Base-by-base conservation (phyloP, 1,140 invertebrate genomes). In the Neodiprion pinetum region DNA sequence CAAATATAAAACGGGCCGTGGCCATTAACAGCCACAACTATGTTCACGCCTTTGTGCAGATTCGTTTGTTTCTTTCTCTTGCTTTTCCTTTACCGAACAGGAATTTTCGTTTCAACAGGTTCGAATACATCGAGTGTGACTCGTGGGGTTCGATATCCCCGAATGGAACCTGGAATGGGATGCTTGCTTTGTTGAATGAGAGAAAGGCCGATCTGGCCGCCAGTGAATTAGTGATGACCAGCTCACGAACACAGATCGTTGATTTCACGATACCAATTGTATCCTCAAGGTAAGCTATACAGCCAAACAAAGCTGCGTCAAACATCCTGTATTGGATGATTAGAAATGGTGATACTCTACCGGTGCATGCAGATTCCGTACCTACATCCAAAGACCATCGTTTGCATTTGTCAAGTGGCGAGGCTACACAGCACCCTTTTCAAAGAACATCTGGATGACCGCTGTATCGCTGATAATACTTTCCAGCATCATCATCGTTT, bases 211-310 rank as follows among this genome's bases (percentile, higher is more conserved):
- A 88, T 74, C 71, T 88, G 7, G 84, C 82, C 2, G 87, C 86
- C 7, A 79, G 82, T n/a, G 86, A 82, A 70, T 72, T 88, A 23
- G 81, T 84, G 61, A 88, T 88, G 84, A 87, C 85, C 1, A 77
- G 76, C 0, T 81, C 84, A 47, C 82, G 87, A 74, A 48, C 88
- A 8, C 79, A 82, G 8, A 77, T 74, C n/a, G 76, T 88, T 0
- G 75, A 83, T 67, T 88, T 85, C 73, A 88, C 87, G 11, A 86
- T 83, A 12, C 86, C 87, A 3, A 72, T 88, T 14, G 87, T 85
- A 17, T 77, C 85, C 12, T 82, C 86, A 1, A 87, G 84, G 87
- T 87, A 74, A 66, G 12, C 49, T 61, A 74, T 11, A 48, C n/a
- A 21, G 48, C 3, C 7, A 14, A 50, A 67, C 53, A 48, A 71